Conservation (phyloP, 2,888 invertebrate genomes). For the Siphonodentalium dalli region DNA sequence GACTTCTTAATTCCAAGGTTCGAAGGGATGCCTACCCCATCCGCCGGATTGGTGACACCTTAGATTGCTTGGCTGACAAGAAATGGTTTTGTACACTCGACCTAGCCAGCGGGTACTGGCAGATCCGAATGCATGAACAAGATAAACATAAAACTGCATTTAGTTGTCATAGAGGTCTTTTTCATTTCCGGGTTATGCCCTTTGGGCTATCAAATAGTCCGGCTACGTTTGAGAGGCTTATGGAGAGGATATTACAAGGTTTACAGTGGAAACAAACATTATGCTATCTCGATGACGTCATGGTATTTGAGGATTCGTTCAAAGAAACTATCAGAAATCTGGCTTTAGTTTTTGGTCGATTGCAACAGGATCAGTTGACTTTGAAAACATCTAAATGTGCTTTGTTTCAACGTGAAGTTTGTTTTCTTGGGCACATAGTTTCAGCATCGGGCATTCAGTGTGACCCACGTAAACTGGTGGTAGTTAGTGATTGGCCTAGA, state of each 20-base stretch:
- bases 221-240: slow-evolving; percentile 6
- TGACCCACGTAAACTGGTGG: not conserved
- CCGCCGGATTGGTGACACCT: too few species aligned
- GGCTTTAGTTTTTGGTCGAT: not conserved
- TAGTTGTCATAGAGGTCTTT: too few species aligned
- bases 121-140: too few species aligned
- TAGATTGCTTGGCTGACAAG: too few species aligned
- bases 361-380: slow-evolving; percentile 6
- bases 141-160: too few species aligned
- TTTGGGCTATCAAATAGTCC: slow-evolving; percentile 9
- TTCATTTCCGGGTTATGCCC: too few species aligned
- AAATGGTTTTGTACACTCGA: too few species aligned
- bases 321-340: not conserved
- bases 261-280: not conserved
- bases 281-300: slow-evolving; percentile 14
- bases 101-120: too few species aligned
- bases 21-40: too few species aligned
- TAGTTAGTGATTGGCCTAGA: slow-evolving; percentile 5
- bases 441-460: not conserved
- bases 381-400: slow-evolving; percentile 14
- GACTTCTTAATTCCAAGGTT: too few species aligned
- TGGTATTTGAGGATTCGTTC: slow-evolving; percentile 4
- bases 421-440: slow-evolving; percentile 11
- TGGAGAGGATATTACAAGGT: slow-evolving; percentile 10
- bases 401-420: not conserved